Evolutionary conservation across 2,113 vertebrate genomes (phyloP).

Genomic region (Calyptomena viridis): DNA sequence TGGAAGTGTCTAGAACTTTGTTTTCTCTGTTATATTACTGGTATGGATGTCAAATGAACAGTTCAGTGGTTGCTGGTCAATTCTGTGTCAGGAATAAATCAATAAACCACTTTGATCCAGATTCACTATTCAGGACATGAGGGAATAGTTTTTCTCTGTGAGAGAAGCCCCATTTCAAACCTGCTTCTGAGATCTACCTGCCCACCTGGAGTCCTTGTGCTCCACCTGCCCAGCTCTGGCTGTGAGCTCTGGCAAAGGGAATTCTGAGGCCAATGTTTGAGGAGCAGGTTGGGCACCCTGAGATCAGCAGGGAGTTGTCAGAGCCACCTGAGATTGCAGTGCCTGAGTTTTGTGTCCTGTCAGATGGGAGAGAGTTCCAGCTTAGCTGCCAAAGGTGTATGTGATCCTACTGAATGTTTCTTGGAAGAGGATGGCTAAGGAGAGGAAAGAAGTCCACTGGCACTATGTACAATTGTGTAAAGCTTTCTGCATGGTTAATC

Average conservation of each 20-base stretch:
- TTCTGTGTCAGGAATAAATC: background rate
- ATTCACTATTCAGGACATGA: rapidly evolving
- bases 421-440: background rate
- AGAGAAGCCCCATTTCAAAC: background rate
- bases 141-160: background rate
- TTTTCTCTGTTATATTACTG: background rate
- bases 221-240: background rate
- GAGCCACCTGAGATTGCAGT: background rate
- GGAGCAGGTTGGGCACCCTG: background rate
- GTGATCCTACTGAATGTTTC: background rate
- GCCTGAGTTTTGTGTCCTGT: background rate
- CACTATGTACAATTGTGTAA: background rate
- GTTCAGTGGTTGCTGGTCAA: background rate
- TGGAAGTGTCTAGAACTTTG: background rate
- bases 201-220: background rate
- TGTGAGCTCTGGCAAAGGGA: background rate
- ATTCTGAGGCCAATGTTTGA: background rate
- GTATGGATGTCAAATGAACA: background rate
- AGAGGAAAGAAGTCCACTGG: background rate
- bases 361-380: background rate
- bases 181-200: background rate
- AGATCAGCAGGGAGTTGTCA: background rate
- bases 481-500: background rate
- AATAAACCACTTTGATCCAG: no score
- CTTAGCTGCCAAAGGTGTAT: background rate